Conservation (phyloP, 1,140 invertebrate genomes). For the Brachionus plicatilis region DNA sequence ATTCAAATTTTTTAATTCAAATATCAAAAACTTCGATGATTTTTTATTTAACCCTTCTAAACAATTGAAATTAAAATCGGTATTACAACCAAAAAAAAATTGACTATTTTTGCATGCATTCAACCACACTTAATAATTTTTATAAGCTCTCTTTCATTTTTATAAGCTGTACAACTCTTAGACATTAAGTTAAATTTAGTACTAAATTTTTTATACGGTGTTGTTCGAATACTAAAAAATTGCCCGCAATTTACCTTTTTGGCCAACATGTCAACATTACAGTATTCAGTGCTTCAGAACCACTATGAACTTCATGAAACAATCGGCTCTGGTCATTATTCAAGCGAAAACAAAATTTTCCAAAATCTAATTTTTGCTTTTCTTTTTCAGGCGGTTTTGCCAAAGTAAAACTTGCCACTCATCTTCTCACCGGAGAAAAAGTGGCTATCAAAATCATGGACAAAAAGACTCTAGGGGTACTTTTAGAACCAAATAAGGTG, state of each 20-base stretch:
- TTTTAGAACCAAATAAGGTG: not conserved
- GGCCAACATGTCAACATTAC: not conserved
- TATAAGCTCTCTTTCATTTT: not conserved
- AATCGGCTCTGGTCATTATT: slow-evolving; percentile 30
- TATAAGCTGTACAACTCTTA: not conserved
- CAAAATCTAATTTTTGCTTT: not conserved
- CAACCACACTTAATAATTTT: not conserved
- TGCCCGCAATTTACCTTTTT: not conserved
- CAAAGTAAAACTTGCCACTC: slow-evolving; percentile 73
- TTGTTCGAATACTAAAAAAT: slow-evolving; percentile 3
- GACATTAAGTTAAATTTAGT: not conserved
- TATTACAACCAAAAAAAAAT: not conserved
- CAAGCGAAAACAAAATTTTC: not conserved
- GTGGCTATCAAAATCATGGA: slow-evolving; percentile 83
- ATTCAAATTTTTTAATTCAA: not conserved
- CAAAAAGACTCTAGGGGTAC: slow-evolving; percentile 67
- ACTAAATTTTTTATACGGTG: not conserved
- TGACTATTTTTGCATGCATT: not conserved
- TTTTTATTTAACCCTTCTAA: not conserved
- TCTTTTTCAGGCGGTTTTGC: slow-evolving; percentile 64
- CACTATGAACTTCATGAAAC: slow-evolving; percentile 38
- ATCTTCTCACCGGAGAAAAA: slow-evolving; percentile 70
- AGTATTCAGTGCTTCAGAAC: slow-evolving; percentile 30
- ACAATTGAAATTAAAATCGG: not conserved
- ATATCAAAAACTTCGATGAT: slow-evolving; percentile 16